phyloP scores from a whole-genome alignment of 2,888 invertebrate genomes.

The Lepeophtheirus nordmannii region DNA sequence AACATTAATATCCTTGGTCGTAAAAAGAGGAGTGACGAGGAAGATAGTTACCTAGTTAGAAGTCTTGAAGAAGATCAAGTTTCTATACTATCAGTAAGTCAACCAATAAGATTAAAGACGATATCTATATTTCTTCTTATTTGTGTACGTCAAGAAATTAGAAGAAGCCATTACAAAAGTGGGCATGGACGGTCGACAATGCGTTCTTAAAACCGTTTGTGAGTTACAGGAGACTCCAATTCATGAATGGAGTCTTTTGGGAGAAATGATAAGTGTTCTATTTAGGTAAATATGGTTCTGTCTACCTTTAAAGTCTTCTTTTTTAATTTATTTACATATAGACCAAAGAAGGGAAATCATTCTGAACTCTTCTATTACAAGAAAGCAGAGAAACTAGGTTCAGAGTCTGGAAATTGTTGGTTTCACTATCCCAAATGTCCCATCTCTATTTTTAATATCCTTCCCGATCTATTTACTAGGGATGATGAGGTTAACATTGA shows the following conservation, averaged over 20 bases:
- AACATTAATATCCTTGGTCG: not conserved
- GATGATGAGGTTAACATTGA: not conserved
- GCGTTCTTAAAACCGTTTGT: conserved; percentile 23
- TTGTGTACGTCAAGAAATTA: not conserved
- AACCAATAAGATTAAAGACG: not conserved
- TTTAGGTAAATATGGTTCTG: conserved; percentile 20
- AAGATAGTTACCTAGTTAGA: not conserved
- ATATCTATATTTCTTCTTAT: not conserved
- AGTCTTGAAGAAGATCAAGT: conserved; percentile 17
- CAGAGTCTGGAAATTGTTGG: conserved; percentile 14
- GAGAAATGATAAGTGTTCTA: conserved; percentile 21
- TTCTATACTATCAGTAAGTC: not conserved
- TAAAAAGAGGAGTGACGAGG: not conserved
- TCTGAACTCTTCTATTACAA: conserved; percentile 18
- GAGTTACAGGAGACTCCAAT: conserved; percentile 23
- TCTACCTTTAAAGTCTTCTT: not conserved
- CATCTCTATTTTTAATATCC: conserved; percentile 24
- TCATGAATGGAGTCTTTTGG: conserved; percentile 23
- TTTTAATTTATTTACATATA: not conserved
- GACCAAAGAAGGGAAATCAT: conserved; percentile 24
- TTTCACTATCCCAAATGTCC: conserved; percentile 22
- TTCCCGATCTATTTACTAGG: conserved; percentile 22
- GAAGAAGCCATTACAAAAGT: conserved; percentile 5
- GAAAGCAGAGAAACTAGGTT: conserved; percentile 21
- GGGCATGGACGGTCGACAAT: conserved; percentile 21